Conservation (phyloP, 2,888 invertebrate genomes). For the Sericinus montela region DNA sequence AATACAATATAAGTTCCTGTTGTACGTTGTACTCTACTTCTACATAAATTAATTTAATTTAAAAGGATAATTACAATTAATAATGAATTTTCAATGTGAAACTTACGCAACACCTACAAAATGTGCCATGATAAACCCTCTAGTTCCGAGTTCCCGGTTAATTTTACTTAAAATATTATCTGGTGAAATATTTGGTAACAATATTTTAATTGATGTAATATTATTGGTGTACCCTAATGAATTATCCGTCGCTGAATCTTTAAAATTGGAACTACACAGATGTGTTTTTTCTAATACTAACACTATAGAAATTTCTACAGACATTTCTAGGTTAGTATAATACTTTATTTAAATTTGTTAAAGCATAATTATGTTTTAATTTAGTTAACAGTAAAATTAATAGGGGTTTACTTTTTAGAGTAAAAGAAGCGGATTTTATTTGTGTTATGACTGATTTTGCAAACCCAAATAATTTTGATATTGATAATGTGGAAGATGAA, state of each 20-base stretch:
- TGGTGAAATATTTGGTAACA: conserved; percentile 50
- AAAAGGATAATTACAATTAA: no score
- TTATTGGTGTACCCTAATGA: conserved; percentile 58
- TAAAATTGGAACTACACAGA: conserved; percentile 43
- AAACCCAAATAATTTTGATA: conserved; percentile 52
- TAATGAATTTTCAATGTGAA: conserved; percentile 53
- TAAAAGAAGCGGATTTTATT: conserved; percentile 61
- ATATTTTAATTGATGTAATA: conserved; percentile 47
- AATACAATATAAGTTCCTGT: no score
- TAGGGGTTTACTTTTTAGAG: conserved; percentile 35
- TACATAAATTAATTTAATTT: no score
- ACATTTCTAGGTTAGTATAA: conserved; percentile 64
- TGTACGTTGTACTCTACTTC: no score
- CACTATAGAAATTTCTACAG: conserved; percentile 44
- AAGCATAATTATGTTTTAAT: no score
- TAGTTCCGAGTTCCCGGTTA: conserved; percentile 43
- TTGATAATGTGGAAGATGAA: conserved; percentile 33
- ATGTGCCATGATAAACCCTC: conserved; percentile 55
- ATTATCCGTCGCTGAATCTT: conserved; percentile 34
- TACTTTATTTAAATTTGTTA: background rate
- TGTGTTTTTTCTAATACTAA: conserved; percentile 52
- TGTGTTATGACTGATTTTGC: conserved; percentile 53
- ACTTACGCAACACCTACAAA: conserved; percentile 37
- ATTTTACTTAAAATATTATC: conserved; percentile 49
- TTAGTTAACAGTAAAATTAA: no score